Evolutionary conservation across 2,888 invertebrate genomes (phyloP).

Genomic region (Caenorhabditis uteleia): DNA sequence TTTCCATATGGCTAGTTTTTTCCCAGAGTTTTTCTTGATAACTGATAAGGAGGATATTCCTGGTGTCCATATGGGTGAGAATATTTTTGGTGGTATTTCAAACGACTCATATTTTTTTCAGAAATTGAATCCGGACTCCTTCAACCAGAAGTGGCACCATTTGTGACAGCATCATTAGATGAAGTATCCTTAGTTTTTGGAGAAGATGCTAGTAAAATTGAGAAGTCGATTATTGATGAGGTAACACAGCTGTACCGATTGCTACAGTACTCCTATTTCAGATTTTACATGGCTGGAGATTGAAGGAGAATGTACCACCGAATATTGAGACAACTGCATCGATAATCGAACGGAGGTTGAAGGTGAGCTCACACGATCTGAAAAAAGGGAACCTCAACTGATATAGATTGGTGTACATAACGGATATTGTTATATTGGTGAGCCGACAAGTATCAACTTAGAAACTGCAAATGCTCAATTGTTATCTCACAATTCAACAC

Average conservation of each 20-base stretch:
- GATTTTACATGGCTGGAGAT: neutral
- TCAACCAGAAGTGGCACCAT: constrained; percentile 10
- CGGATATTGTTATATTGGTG: constrained; percentile 72
- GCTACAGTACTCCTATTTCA: constrained; percentile 1
- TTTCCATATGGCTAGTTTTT: constrained; percentile 23
- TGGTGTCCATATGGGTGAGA: constrained; percentile 24
- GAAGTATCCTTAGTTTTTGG: constrained; percentile 50
- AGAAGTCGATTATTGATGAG: constrained; percentile 46
- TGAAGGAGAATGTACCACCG: neutral
- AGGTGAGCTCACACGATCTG: too few species aligned
- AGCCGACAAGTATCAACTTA: constrained; percentile 71
- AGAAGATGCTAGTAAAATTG: constrained; percentile 38
- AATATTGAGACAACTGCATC: constrained; percentile 8
- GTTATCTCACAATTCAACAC: neutral
- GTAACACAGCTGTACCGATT: constrained; percentile 6
- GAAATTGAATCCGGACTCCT: constrained; percentile 11
- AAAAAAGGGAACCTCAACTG: too few species aligned
- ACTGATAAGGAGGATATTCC: constrained; percentile 43
- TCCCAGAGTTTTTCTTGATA: constrained; percentile 52
- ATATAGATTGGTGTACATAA: constrained; percentile 74
- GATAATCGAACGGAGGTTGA: constrained; percentile 53
- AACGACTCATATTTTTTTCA: too few species aligned
- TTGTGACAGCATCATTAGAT: constrained; percentile 41
- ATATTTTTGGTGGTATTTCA: too few species aligned
- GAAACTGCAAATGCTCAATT: constrained; percentile 1